Evolutionary conservation across 2,113 vertebrate species (phyloP).

Genomic region (Raja brachyura): DNA sequence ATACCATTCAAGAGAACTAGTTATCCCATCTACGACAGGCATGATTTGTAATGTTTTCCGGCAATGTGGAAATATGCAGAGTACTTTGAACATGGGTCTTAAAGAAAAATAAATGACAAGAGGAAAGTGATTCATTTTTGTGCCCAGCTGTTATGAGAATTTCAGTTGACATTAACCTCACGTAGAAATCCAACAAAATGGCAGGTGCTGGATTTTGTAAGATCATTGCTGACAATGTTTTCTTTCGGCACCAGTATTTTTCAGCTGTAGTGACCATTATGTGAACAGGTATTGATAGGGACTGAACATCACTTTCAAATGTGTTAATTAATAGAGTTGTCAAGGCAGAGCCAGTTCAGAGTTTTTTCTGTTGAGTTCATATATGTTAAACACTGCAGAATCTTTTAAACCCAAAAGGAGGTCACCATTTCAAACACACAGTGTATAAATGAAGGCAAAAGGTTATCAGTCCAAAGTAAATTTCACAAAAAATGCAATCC

Average conservation of each 20-base stretch:
- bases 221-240: conserved; percentile 28
- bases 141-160: conserved; percentile 26
- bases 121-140: conserved; percentile 34
- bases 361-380: neutral
- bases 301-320: conserved; percentile 56
- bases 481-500: neutral
- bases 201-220: conserved; percentile 38
- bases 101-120: conserved; percentile 35
- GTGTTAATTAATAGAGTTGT: conserved; percentile 53
- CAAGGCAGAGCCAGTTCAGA: conserved; percentile 44
- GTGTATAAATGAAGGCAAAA: conserved; percentile 25
- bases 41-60: conserved; percentile 33
- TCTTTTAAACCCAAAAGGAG: conserved; percentile 19
- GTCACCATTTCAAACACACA: conserved; percentile 13
- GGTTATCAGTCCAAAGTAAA: conserved; percentile 15
- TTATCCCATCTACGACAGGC: conserved; percentile 23
- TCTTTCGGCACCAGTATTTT: conserved; percentile 46
- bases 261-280: conserved; percentile 59
- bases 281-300: conserved; percentile 49
- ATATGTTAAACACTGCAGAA: neutral
- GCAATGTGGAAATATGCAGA: conserved; percentile 19
- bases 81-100: conserved; percentile 14
- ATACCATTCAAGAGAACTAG: conserved; percentile 12
- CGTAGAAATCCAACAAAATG: conserved; percentile 27
- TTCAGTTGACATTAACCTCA: conserved; percentile 29